These are phyloP conservation scores for Thalassophryne amazonica DNA, from an alignment of 2,797 vertebrate species.

Conservation along the genomic window DNA sequence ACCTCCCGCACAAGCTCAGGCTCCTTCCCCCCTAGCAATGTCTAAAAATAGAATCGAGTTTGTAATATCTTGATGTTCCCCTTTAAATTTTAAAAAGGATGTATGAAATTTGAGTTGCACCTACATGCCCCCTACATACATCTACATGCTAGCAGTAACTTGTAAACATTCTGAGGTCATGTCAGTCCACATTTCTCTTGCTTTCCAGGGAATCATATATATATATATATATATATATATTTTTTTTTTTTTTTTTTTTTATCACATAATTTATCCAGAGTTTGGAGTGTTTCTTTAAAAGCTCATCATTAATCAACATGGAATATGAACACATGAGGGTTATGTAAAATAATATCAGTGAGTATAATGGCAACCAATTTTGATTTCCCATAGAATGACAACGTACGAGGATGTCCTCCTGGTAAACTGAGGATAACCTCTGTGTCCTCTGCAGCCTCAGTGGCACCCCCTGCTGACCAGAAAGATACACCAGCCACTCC, in stretches of 20 bases:
- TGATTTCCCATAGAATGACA: constrained; percentile 68
- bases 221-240: no score
- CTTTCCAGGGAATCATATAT: no score
- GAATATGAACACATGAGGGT: not conserved
- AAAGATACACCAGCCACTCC: constrained; percentile 17
- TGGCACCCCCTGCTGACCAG: constrained; percentile 48
- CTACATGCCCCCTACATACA: no score
- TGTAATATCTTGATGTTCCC: no score
- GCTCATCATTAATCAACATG: not conserved
- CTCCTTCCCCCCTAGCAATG: no score
- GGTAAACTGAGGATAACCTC: constrained; percentile 70
- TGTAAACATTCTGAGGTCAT: no score
- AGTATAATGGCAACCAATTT: not conserved
- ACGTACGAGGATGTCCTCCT: constrained; percentile 80
- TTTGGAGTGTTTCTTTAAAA: not conserved
- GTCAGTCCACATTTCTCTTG: no score
- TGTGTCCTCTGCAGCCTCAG: constrained; percentile 7
- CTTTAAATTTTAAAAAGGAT: no score
- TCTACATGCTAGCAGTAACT: no score
- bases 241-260: not conserved
- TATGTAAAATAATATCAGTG: not conserved
- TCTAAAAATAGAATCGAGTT: no score
- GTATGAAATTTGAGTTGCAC: no score
- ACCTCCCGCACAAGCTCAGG: no score
- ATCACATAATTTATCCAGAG: not conserved